Evolutionary conservation across 2,797 vertebrate genomes (phyloP), one percentile per base, ranked within the genome.

Genomic region (Meriones psammophilus): DNA sequence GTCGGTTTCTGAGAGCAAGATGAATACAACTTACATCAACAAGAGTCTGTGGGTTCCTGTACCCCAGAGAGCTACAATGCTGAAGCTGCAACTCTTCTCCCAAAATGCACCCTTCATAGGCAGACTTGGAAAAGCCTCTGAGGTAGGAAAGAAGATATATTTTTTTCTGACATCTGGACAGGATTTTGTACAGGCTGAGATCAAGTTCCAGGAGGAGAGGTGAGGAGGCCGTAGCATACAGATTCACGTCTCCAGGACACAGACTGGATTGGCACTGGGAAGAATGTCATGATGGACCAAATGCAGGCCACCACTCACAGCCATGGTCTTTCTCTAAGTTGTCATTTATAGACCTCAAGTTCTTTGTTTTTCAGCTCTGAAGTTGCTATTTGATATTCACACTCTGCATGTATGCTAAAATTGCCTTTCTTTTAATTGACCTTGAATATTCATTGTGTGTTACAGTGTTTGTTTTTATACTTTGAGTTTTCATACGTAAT

Each of bases 181-280:
- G 42, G 2, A 39, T 6, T 50, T 18, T 8, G 39, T 30, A 36
- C 20, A n/a, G 28, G 13, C 28, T 13, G 12, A 58, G 24, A 60
- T 22, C n/a, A 74, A 39, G 6, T 24, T 46, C 20, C 54, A 36
- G 58, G 24, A 66, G 26, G 13, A 26, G 74, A n/a, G 15, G 14
- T 13, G 9, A 30, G 15, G 14, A 66, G 64, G 8, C 39, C 39
- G 39, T 39, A 2, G 0, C 0, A 0, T 6, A 2, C 2, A 81
- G n/a, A n/a, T 33, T 86, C 28, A 36, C 3, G 9, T 14, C 17
- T 10, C 12, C 12, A 46, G 28, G 69, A 10, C 18, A 58, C 13
- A 60, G 3, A 39, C 10, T 4, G 28, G 17, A 3, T 17, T 42
- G n/a, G 33, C 4, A n/a, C 88, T 81, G 28, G 33, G 1, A 15